Base-by-base conservation (phyloP, 2,113 vertebrate species). In the Coreoperca whiteheadi region DNA sequence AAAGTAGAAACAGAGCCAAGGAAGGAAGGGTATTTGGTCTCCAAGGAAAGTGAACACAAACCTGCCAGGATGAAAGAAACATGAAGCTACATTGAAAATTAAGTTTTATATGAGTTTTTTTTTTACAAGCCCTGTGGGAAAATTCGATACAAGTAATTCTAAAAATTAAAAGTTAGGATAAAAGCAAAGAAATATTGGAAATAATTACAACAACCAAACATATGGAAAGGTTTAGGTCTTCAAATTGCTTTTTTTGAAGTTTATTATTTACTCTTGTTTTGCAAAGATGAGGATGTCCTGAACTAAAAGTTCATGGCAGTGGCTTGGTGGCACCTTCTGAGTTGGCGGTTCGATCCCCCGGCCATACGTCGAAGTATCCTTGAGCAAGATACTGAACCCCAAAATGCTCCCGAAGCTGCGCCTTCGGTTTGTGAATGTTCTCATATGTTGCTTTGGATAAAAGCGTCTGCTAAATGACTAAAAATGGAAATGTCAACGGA, bases 1-100 rank as follows among this genome's bases (percentile, higher is more conserved):
- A 61, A 77, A 60, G 70, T 56, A 37, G 72, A 77, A 65, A 66
- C 28, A 25, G 51, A 81, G 53, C 69, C 43, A 53, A 67, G 70
- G 68, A 74, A 70, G 28, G 28, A 64, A 61, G 39, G 53, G 48
- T 64, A 67, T 72, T 66, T 78, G 53, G 32, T 77, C 37, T 72
- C 23, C 68, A 57, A 51, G 48, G 37, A 81, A 53, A 65, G 46
- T 0, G 28, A 71, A 71, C 43, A 64, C 53, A 86, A 82, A 65
- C 34, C 23, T 56, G 51, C 12, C 56, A 34, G 51, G 37, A n/a
- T 21, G 21, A 69, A 76, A 71, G 16, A 46, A 56, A 78, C 14
- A 71, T 48, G 2, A 43, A 59, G 30, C 56, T 7, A 30, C 8
- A 4, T 10, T 69, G 11, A 64, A 39, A 39, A 2, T 37, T 30